phyloP scores from a whole-genome alignment of 2,113 vertebrate species.

The Maylandia zebra region DNA sequence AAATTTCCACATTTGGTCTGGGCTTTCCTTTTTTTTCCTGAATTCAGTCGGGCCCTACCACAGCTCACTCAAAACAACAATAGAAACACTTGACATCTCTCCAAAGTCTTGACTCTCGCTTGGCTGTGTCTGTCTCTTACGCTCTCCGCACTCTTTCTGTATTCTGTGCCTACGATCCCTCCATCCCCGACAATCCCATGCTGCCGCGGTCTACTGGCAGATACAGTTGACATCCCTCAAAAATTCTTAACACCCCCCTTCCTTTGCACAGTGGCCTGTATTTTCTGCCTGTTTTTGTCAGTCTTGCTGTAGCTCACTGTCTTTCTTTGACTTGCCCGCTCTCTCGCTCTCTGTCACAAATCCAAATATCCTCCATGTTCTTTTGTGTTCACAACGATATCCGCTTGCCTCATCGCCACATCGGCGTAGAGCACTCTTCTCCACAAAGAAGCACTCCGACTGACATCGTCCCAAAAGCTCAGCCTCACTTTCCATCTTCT shows the following conservation, averaged over 20 bases:
- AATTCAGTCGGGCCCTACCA: neutral
- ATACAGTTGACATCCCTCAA: slow-evolving; percentile 30
- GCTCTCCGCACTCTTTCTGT: neutral
- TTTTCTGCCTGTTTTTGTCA: slow-evolving; percentile 14
- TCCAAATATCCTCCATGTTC: neutral
- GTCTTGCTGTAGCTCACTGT: neutral
- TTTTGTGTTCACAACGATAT: neutral
- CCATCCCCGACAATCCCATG: slow-evolving; percentile 1
- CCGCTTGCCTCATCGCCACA: neutral
- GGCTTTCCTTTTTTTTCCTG: neutral
- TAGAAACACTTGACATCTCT: slow-evolving; percentile 42
- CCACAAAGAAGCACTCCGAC: neutral
- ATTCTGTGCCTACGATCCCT: neutral
- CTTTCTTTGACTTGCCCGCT: neutral
- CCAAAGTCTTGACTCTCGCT: slow-evolving; percentile 32
- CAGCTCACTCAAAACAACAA: slow-evolving; percentile 12
- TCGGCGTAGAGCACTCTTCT: neutral
- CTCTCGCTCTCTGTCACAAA: neutral
- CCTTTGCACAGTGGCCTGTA: slow-evolving; percentile 12
- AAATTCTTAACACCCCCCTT: neutral
- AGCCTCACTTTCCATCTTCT: slow-evolving; percentile 8
- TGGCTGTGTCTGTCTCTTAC: neutral
- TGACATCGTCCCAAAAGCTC: slow-evolving; percentile 30
- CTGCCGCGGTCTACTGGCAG: slow-evolving; percentile 22
- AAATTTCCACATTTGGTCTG: slow-evolving; percentile 17